Evolutionary conservation across 1,140 invertebrate species (phyloP), one percentile per base, ranked within the genome.

Genomic region (Zophobas morio): DNA sequence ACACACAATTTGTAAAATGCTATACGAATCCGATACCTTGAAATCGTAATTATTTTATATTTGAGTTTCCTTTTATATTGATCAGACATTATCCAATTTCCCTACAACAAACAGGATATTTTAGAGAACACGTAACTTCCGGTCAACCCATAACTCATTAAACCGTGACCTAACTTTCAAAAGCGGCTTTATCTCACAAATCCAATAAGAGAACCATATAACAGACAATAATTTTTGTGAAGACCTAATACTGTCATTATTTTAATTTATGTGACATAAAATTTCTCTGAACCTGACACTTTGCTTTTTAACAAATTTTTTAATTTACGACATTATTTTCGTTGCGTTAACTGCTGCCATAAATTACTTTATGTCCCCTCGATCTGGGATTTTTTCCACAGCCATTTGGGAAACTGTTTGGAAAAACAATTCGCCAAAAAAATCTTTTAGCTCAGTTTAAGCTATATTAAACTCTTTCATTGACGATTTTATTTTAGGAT

Each of bases 81-180:
- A 54, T 54, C 32, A 3, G 60, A 66, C 32, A 66, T 42, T 40
- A 46, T 20, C 32, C 33, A 66, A 66, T 66, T 66, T 66, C n/a
- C 60, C 60, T n/a, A 66, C 42, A 66, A 40, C 39, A 32, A 66
- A 66, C 60, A 66, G 60, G 39, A 66, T 66, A 39, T 66, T 66
- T 66, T 66, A 66, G 60, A 32, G 60, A 42, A 66, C 4, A 42
- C 39, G 42, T 32, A 66, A 66, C 60, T 66, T 66, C 60, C 60
- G 32, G 37, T 66, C 60, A 20, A 37, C 60, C 39, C 39, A 66
- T 42, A 42, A 66, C 60, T 66, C 60, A 33, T 42, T 66, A 66
- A 66, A 66, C 42, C 37, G 37, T 66, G 60, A 42, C 60, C 39
- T 66, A 66, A n/a, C 39, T 66, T 66, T 39, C 39, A 33, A 66